These are phyloP conservation scores for Acyrthosiphon pisum DNA, from an alignment of 1,140 invertebrate genomes.

Conservation along the genomic window DNA sequence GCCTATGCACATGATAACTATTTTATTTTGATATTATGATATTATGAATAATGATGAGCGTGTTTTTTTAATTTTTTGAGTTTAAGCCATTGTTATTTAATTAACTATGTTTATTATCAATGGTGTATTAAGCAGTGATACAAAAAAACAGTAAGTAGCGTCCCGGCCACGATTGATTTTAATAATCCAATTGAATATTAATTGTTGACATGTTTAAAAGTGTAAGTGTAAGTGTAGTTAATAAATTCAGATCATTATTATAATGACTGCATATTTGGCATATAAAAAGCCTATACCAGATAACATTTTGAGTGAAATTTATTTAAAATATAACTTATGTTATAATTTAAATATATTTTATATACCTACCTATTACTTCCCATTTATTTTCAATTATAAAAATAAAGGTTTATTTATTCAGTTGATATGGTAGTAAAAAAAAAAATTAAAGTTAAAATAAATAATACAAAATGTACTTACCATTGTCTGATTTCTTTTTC, in stretches of 20 bases:
- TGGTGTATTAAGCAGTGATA: background rate
- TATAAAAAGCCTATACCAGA: background rate
- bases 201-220: no score
- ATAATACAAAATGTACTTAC: slow-evolving; percentile 59
- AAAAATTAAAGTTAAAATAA: background rate
- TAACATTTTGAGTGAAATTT: background rate
- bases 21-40: no score
- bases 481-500: slow-evolving; percentile 62
- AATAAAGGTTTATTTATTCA: background rate
- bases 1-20: no score
- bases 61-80: no score
- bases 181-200: no score
- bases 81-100: background rate
- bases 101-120: background rate
- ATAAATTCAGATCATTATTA: no score
- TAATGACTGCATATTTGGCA: background rate
- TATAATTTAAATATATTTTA: background rate
- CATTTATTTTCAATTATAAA: background rate
- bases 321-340: background rate
- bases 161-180: no score
- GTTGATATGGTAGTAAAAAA: background rate
- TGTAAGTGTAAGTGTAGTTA: no score
- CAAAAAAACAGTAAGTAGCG: no score
- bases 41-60: no score
- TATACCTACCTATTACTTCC: background rate